Evolutionary conservation across 2,113 vertebrate genomes (phyloP).

Genomic region (Saiga tatarica): DNA sequence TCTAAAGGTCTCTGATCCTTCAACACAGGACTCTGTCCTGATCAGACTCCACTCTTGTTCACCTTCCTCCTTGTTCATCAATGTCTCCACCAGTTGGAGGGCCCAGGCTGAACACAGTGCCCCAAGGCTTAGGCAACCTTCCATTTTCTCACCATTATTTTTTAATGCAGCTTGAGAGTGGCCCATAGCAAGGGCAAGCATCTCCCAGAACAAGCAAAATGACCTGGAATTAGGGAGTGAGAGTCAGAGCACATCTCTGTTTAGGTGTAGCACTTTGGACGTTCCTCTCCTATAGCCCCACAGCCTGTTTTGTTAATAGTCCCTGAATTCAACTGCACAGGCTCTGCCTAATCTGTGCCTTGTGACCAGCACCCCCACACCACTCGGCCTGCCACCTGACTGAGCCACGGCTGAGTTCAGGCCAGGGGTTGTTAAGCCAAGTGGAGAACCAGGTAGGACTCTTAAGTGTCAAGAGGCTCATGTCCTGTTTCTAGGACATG

Average conservation of each 20-base stretch:
- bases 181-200: background rate
- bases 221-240: background rate
- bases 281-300: background rate
- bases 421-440: background rate
- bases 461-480: background rate
- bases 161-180: background rate
- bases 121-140: background rate
- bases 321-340: background rate
- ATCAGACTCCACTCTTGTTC: background rate
- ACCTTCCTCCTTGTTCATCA: background rate
- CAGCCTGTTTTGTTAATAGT: background rate
- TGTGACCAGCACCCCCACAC: background rate
- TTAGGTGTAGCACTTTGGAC: background rate
- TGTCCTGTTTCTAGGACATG: background rate
- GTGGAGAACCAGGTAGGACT: background rate
- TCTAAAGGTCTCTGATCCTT: background rate
- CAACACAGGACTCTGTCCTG: background rate
- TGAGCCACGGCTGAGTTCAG: background rate
- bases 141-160: background rate
- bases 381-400: accelerated
- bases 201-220: background rate
- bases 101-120: background rate
- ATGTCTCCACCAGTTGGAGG: background rate
- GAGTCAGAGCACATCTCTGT: background rate
- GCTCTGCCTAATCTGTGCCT: background rate